Evolutionary conservation across 2,888 invertebrate genomes (phyloP).

Genomic region (Loripinus fragilis): DNA sequence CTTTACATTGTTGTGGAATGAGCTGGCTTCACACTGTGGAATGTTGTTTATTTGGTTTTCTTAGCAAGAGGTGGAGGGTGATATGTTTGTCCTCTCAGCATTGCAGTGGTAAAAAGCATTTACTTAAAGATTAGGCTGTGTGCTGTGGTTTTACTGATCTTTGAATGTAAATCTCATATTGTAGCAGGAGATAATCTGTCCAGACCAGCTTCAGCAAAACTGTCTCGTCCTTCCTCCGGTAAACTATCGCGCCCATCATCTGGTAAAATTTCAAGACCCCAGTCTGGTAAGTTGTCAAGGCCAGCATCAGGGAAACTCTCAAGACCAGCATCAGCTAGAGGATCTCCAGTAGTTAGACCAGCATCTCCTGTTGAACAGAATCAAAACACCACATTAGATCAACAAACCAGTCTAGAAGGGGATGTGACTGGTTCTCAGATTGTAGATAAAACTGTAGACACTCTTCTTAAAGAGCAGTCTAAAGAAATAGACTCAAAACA

Average conservation of each 20-base stretch:
- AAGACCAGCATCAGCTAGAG: not conserved
- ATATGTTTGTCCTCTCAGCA: not conserved
- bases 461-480: not conserved
- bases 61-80: not conserved
- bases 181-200: constrained; percentile 35
- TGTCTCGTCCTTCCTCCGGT: constrained; percentile 5
- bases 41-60: no score
- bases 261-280: constrained; percentile 30
- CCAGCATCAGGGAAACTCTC: constrained; percentile 20
- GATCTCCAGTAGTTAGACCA: not conserved
- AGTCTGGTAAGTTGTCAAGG: constrained; percentile 28
- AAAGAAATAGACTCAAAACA: not conserved
- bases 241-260: not conserved
- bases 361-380: not conserved
- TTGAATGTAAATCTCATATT: constrained; percentile 44
- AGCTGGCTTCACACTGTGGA: no score
- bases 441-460: not conserved
- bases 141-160: constrained; percentile 40
- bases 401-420: not conserved
- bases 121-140: not conserved
- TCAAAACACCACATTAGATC: not conserved
- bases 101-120: not conserved
- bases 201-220: constrained; percentile 21
- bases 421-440: constrained; percentile 1
- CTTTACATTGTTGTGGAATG: no score